Percentiles rank a stretch among this genome's conserved stretches.
Evolutionary conservation across 2,888 invertebrate genomes (phyloP).

Genomic region (Ophion ellenae): DNA sequence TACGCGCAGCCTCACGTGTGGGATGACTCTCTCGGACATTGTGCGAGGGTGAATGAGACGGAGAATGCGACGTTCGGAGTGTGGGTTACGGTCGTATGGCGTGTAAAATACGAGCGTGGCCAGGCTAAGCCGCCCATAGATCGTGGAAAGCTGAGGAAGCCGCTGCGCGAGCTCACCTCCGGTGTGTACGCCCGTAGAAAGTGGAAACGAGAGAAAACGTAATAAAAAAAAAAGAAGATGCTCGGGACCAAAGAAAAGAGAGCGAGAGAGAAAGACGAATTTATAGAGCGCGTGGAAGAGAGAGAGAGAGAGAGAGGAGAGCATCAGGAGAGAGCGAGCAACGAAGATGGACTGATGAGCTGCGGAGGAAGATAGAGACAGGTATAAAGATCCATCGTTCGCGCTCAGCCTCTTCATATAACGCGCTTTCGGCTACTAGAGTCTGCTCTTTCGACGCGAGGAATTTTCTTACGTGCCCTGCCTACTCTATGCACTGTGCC

Average conservation of each 20-base stretch:
- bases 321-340: too few species aligned
- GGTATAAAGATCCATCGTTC: conserved; percentile 45
- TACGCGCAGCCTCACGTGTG: neutral
- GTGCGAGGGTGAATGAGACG: conserved; percentile 51
- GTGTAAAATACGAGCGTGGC: conserved; percentile 78
- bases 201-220: conserved; percentile 49
- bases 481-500: conserved; percentile 58
- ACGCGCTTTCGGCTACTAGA: conserved; percentile 70
- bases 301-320: conserved; percentile 7
- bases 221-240: conserved; percentile 36
- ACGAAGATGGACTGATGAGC: neutral
- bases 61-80: conserved; percentile 50
- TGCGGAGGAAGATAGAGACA: conserved; percentile 41
- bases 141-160: conserved; percentile 76
- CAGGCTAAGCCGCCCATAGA: conserved; percentile 79
- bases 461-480: conserved; percentile 75
- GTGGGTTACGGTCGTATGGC: conserved; percentile 52
- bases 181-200: conserved; percentile 42
- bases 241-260: conserved; percentile 38
- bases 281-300: too few species aligned
- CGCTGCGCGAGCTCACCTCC: conserved; percentile 57
- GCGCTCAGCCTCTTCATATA: conserved; percentile 24
- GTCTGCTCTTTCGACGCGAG: conserved; percentile 76
- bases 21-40: neutral
- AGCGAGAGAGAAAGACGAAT: conserved; percentile 32